Conservation (phyloP, 2,113 vertebrate genomes). For the Engystomops pustulosus region DNA sequence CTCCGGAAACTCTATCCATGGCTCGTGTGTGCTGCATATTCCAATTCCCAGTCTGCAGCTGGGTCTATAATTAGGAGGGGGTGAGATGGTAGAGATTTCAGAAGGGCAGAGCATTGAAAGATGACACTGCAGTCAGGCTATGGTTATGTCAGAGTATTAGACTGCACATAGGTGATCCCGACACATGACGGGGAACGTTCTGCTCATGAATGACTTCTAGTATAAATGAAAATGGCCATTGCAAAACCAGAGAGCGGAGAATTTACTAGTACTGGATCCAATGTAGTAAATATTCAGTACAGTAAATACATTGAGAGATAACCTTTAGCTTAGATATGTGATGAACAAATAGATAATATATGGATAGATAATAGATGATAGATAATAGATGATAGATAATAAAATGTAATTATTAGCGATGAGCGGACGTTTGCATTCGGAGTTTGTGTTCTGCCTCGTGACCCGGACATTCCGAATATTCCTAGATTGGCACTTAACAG, state of each 20-base stretch:
- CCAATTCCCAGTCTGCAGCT: constrained; percentile 30
- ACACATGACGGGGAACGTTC: background rate
- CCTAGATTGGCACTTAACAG: too few relatives aligned
- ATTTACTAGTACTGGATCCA: too few relatives aligned
- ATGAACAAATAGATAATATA: too few relatives aligned
- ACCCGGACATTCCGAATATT: too few relatives aligned
- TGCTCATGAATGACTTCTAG: background rate
- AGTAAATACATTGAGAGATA: too few relatives aligned
- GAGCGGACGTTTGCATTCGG: too few relatives aligned
- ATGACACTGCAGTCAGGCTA: constrained; percentile 45
- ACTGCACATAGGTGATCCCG: background rate
- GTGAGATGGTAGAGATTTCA: constrained; percentile 19
- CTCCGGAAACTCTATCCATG: constrained; percentile 51
- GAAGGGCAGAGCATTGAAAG: constrained; percentile 39
- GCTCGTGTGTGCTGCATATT: constrained; percentile 1
- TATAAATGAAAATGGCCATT: background rate
- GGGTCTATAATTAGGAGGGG: constrained; percentile 50
- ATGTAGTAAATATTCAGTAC: too few relatives aligned
- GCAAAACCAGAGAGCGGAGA: background rate
- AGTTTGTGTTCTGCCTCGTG: too few relatives aligned
- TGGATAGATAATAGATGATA: too few relatives aligned
- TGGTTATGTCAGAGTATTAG: background rate
- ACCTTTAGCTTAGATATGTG: too few relatives aligned
- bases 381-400: too few relatives aligned
- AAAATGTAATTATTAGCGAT: too few relatives aligned